phyloP scores from a whole-genome alignment of 2,797 vertebrate genomes.

The Scomberomorus guttatus region DNA sequence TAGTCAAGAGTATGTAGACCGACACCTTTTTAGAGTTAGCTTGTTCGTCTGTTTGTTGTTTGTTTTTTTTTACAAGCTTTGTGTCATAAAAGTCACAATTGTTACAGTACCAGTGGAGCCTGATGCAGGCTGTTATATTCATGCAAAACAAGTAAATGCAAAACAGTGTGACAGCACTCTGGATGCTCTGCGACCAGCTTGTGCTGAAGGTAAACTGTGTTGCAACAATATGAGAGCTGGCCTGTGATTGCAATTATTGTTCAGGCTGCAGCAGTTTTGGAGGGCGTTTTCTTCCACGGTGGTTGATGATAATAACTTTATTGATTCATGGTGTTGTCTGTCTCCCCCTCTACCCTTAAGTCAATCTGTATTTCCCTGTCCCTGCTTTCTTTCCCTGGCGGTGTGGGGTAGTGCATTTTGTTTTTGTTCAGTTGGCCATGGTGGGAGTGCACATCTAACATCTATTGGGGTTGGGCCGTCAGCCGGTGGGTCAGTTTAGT shows the following conservation, averaged over 20 bases:
- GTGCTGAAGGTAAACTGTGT: neutral
- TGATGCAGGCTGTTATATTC: neutral
- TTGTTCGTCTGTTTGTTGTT: neutral
- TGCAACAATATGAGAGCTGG: conserved; percentile 18
- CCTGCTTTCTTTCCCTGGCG: conserved; percentile 16
- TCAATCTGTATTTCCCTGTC: conserved; percentile 23
- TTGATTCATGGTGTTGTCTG: conserved; percentile 32
- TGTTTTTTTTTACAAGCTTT: neutral
- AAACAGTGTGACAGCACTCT: conserved; percentile 16
- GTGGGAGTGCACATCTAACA: conserved; percentile 58
- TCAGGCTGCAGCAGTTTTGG: conserved; percentile 15
- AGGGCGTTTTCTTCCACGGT: conserved; percentile 28
- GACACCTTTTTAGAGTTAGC: neutral
- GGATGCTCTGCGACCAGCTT: neutral
- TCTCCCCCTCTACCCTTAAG: conserved; percentile 12
- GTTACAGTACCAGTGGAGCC: conserved; percentile 1
- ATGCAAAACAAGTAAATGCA: conserved; percentile 8
- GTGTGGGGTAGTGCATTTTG: conserved; percentile 59
- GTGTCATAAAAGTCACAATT: neutral
- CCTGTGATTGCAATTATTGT: conserved; percentile 5
- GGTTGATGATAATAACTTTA: conserved; percentile 32
- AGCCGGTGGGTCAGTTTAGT: conserved; percentile 79
- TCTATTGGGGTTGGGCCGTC: conserved; percentile 67
- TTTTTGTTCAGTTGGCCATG: conserved; percentile 61
- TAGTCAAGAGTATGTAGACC: neutral